A percentile compares a stretch with the other conserved stretches of the same genome.
Conservation (phyloP, 2,113 vertebrate species). For the Atherinomorus stipes region DNA sequence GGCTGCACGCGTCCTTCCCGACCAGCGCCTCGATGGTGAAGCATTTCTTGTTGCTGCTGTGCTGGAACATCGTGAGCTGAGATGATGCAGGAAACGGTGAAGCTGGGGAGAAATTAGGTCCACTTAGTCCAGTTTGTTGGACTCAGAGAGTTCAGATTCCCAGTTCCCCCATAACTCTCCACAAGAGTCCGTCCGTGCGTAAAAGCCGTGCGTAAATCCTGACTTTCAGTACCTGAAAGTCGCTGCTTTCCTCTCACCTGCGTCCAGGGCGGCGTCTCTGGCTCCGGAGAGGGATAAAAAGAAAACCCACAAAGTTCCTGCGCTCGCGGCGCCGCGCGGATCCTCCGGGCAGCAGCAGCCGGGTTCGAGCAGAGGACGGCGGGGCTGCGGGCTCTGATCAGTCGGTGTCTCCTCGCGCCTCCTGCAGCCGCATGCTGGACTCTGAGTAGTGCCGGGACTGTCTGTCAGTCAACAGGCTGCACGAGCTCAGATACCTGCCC, state of each 20-base stretch:
- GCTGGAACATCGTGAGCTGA: constrained; percentile 75
- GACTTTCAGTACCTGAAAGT: constrained; percentile 12
- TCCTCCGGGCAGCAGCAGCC: neutral
- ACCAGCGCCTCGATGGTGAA: constrained; percentile 86
- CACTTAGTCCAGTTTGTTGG: constrained; percentile 42
- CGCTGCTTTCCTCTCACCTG: constrained; percentile 48
- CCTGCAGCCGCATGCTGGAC: constrained; percentile 34
- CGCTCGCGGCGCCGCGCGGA: neutral
- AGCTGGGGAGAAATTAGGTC: constrained; percentile 10
- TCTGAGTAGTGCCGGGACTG: constrained; percentile 37
- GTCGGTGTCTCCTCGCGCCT: constrained; percentile 41
- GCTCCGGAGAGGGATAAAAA: neutral
- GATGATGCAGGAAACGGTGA: neutral
- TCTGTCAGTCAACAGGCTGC: constrained; percentile 58
- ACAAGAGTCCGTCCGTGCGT: constrained; percentile 28
- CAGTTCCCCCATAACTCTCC: constrained; percentile 69
- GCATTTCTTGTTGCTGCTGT: constrained; percentile 76
- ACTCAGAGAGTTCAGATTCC: constrained; percentile 53
- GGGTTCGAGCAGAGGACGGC: neutral
- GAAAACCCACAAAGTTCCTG: constrained; percentile 8
- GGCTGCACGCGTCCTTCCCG: constrained; percentile 75
- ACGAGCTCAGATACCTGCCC: constrained; percentile 75
- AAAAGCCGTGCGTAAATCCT: constrained; percentile 35
- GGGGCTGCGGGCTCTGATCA: constrained; percentile 8
- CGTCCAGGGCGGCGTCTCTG: constrained; percentile 25